A percentile compares a stretch with the other conserved stretches of the same genome.
Conservation (phyloP, 2,888 invertebrate species). For the Hirtodrosophila confusa region DNA sequence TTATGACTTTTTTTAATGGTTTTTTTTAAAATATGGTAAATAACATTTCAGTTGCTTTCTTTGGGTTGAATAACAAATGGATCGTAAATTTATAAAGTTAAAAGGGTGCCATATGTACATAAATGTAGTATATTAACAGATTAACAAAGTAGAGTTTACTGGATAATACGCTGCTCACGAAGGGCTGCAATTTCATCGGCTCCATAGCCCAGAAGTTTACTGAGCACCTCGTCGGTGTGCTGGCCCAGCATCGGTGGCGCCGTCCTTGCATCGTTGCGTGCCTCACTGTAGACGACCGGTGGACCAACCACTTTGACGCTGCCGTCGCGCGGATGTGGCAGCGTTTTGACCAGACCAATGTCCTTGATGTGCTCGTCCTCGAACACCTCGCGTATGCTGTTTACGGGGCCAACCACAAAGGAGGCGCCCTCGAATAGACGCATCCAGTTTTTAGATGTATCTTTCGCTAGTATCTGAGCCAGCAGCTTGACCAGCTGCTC, state of each 20-base stretch:
- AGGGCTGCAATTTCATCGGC: constrained; percentile 86
- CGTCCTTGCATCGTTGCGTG: constrained; percentile 88
- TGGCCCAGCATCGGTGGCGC: constrained; percentile 95
- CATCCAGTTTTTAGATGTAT: constrained; percentile 91
- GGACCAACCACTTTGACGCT: constrained; percentile 92
- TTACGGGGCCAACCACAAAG: constrained; percentile 96
- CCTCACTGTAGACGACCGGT: constrained; percentile 91
- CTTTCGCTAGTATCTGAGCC: constrained; percentile 86
- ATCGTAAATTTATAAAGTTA: too few relatives aligned
- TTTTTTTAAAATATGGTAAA: too few relatives aligned
- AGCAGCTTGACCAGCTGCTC: constrained; percentile 88
- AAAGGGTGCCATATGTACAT: too few relatives aligned
- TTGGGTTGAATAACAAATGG: too few relatives aligned
- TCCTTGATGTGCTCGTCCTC: constrained; percentile 93
- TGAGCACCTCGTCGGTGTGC: constrained; percentile 92
- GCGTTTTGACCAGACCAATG: constrained; percentile 89
- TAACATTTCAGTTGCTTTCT: too few relatives aligned
- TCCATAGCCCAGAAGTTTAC: constrained; percentile 87
- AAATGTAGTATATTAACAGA: background rate
- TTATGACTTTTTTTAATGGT: too few relatives aligned
- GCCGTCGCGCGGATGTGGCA: constrained; percentile 89
- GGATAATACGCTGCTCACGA: constrained; percentile 72
- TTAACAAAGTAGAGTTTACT: constrained; percentile 48
- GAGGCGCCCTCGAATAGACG: constrained; percentile 88
- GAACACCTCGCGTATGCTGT: constrained; percentile 93